These are phyloP conservation scores for Salvator merianae DNA, from an alignment of 2,113 vertebrate species.

Conservation along the genomic window DNA sequence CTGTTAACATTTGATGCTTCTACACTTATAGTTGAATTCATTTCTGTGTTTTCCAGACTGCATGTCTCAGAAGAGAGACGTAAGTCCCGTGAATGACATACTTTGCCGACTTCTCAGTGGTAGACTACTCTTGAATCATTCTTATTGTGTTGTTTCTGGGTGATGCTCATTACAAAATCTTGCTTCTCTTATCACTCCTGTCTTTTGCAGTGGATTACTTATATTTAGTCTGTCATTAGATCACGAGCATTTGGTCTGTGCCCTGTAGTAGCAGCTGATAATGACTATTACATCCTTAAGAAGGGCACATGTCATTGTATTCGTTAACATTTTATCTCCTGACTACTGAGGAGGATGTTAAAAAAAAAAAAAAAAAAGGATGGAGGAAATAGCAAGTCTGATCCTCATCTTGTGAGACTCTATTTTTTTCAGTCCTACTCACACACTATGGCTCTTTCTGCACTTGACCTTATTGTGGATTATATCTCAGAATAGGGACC, in stretches of 20 bases:
- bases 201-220: background rate
- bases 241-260: background rate
- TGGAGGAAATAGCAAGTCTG: background rate
- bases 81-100: background rate
- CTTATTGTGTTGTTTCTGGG: background rate
- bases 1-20: background rate
- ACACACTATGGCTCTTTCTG: no score
- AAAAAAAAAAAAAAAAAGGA: background rate
- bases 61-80: background rate
- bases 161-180: background rate
- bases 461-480: no score
- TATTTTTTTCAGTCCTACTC: background rate
- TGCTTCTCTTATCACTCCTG: background rate
- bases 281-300: background rate
- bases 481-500: no score
- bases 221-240: background rate
- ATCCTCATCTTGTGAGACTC: background rate
- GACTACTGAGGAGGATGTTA: background rate
- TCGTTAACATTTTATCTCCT: background rate
- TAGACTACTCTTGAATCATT: background rate
- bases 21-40: background rate
- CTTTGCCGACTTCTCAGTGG: background rate
- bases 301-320: background rate
- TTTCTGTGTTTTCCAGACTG: background rate
- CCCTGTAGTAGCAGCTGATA: background rate